A percentile compares a stretch with the other conserved stretches of the same genome.
phyloP scores from a whole-genome alignment of 2,888 invertebrate genomes.

The Pterostichus madidus region DNA sequence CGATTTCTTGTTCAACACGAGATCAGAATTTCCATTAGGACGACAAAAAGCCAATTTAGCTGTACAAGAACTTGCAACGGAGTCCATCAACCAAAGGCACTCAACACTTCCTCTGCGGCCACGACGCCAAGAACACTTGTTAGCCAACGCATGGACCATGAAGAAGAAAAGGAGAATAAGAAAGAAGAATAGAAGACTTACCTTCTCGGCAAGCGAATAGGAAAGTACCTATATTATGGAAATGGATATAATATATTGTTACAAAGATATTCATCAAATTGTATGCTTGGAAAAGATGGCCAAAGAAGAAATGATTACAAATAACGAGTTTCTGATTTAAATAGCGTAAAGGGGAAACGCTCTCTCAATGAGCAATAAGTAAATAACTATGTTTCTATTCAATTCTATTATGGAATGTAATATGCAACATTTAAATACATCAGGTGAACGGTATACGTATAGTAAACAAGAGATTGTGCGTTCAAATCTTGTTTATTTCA shows the following conservation, averaged over 20 bases:
- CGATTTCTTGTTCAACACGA: background rate
- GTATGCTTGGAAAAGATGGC: background rate
- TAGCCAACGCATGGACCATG: conserved; percentile 42
- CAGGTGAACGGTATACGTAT: too few species aligned
- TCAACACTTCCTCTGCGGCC: conserved; percentile 42
- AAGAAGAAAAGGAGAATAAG: background rate
- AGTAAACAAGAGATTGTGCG: too few species aligned
- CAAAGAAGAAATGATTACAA: background rate
- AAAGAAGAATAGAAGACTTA: conserved; percentile 16
- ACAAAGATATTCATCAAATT: too few species aligned
- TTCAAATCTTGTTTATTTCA: too few species aligned
- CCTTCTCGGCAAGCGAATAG: background rate
- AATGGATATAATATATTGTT: background rate
- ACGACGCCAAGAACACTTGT: conserved; percentile 29
- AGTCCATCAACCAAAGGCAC: background rate
- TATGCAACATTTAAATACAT: too few species aligned
- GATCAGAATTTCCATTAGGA: conserved; percentile 31
- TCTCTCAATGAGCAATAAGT: background rate
- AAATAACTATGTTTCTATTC: background rate
- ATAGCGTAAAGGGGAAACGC: conserved; percentile 1
- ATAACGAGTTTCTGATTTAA: background rate
- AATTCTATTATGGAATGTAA: background rate
- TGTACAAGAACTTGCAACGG: background rate
- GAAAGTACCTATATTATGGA: background rate
- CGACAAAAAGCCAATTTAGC: conserved; percentile 45